Conservation (phyloP, 2,888 invertebrate species). For the Acrobasis suavella region DNA sequence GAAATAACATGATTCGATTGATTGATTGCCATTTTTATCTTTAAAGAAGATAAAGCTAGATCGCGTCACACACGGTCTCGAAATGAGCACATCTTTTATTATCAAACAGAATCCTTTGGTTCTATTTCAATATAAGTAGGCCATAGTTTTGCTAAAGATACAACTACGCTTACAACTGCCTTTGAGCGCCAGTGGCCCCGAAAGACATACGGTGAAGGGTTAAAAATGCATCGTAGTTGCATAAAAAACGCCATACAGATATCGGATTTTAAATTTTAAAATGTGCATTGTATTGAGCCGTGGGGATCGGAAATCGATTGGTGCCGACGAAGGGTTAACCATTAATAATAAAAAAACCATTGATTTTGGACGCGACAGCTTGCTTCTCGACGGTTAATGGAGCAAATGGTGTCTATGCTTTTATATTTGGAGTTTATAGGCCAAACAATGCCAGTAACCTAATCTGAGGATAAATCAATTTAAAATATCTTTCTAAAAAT, state of each 20-base stretch:
- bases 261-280: slow-evolving; percentile 83
- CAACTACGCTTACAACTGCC: background rate
- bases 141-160: too few relatives aligned
- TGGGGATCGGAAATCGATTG: slow-evolving; percentile 79
- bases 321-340: slow-evolving; percentile 76
- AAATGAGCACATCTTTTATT: too few relatives aligned
- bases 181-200: slow-evolving; percentile 54
- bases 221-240: slow-evolving; percentile 79
- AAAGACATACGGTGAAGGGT: slow-evolving; percentile 77
- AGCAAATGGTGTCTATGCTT: slow-evolving; percentile 37
- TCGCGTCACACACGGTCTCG: too few relatives aligned
- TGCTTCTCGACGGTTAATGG: slow-evolving; percentile 48
- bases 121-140: too few relatives aligned
- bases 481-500: too few relatives aligned
- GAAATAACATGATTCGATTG: too few relatives aligned
- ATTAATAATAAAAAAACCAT: slow-evolving; percentile 75
- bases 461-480: too few relatives aligned
- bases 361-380: slow-evolving; percentile 73
- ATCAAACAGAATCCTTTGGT: too few relatives aligned
- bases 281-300: slow-evolving; percentile 79
- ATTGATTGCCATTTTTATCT: too few relatives aligned
- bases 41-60: too few relatives aligned
- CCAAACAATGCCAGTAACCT: background rate
- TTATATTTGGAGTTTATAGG: background rate
- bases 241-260: slow-evolving; percentile 78